A percentile compares a stretch with the other conserved stretches of the same genome.
Conservation (phyloP, 2,888 invertebrate species). For the Hofmannophila pseudospretella region DNA sequence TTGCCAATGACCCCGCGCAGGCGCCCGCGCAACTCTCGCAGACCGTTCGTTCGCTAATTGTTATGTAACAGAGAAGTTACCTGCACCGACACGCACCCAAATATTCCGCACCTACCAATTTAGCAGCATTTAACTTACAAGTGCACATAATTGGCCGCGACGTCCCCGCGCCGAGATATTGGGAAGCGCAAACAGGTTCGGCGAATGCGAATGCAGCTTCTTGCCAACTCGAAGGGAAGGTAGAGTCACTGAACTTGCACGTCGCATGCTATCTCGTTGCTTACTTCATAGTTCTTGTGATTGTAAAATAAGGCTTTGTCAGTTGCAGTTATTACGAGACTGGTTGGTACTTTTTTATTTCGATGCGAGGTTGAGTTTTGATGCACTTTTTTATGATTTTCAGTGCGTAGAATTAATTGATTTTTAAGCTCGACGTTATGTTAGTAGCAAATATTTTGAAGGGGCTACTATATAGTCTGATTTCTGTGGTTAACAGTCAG, state of each 20-base stretch:
- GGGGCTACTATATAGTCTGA: no score
- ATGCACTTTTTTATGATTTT: no score
- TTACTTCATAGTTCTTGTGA: conserved; percentile 68
- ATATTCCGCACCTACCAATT: conserved; percentile 49
- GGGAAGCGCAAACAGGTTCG: conserved; percentile 71
- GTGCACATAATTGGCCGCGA: conserved; percentile 42
- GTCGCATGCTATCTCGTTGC: conserved; percentile 61
- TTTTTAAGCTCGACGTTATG: no score
- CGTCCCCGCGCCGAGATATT: conserved; percentile 45
- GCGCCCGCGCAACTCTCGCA: conserved; percentile 47
- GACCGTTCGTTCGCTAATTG: conserved; percentile 63
- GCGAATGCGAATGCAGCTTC: conserved; percentile 63
- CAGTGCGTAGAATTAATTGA: no score
- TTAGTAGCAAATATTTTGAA: no score
- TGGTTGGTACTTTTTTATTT: not conserved
- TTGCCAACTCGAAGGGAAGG: conserved; percentile 67
- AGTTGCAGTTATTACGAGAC: conserved; percentile 34
- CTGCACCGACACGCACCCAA: conserved; percentile 43
- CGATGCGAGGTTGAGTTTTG: not conserved
- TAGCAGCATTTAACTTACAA: conserved; percentile 31
- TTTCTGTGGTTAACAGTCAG: no score
- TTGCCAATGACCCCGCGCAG: conserved; percentile 81
- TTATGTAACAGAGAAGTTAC: conserved; percentile 68
- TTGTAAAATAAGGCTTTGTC: conserved; percentile 59
- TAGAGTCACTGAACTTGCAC: conserved; percentile 71